Base-by-base conservation (phyloP, 2,888 invertebrate species). In the Meandrusa payeni region DNA sequence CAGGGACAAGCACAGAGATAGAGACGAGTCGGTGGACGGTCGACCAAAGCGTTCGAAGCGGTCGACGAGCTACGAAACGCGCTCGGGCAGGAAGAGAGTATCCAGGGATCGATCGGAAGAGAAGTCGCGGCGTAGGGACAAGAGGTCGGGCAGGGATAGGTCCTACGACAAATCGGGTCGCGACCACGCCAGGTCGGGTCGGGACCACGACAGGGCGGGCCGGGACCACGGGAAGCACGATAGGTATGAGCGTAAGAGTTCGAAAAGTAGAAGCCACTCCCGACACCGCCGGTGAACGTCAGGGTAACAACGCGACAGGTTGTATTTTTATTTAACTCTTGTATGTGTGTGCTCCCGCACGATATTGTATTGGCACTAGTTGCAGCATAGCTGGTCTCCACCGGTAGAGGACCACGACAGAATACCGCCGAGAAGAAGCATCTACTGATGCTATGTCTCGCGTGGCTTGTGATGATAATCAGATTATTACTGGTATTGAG, bases 191-290 rank as follows among this genome's bases (percentile, higher is more conserved):
- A 26, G 55, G 50, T 61, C 64, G 43, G 55, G 49, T 5, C 55
- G 56, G 43, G 64, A 61, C 49, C 56, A 69, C 65, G 69, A 72
- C 59, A 70, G 63, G 60, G 61, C 40, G 2, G 40, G 33, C 5
- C 10, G 33, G n/a, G 37, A 15, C 17, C 11, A 26, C 36, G 36
- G 10, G 22, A 26, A 36, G 28, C 24, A 42, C 62, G 81, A 85
- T 76, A 81, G 77, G 82, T 81, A 85, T 82, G 83, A 79, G 67
- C 80, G 85, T 61, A 66, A 79, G 40, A 71, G 80, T 23, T 70
- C 76, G 46, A 74, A 79, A 63, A 76, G 76, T 57, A 70, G 68
- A 66, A 76, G 76, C 66, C 70, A 66, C 54, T 54, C 66, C 52
- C 66, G 83, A 48, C 79, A 78, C 45, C 83, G 86, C 47, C 82